Base-by-base conservation (phyloP, 1,140 invertebrate genomes). In the Bombus huntii region DNA sequence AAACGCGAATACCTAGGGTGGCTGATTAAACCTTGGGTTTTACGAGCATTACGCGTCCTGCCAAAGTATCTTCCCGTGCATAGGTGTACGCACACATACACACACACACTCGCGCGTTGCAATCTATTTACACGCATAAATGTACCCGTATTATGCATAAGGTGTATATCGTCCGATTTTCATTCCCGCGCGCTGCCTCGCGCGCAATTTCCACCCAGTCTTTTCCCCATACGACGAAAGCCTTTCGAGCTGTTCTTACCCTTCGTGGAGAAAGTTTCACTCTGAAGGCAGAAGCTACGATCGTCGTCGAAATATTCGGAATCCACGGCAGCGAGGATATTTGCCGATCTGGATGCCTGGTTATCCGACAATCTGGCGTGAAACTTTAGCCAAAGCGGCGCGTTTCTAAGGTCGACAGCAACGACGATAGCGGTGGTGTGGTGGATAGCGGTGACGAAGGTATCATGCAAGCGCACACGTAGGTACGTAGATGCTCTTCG, bases 1-100 rank as follows among this genome's bases (percentile, higher is more conserved):
- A n/a, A 59, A 5, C 25, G 47, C 53, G 65, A 57, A 47, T 25
- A 37, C 25, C 77, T 80, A 81, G 74, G 75, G 81, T 72, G 88
- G 87, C 89, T 92, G 90, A 92, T 93, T 93, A 92, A 93, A 91
- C 85, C 87, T 71, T 8, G 53, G 90, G 79, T 90, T 92, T 93
- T 92, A 92, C 81, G 86, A 72, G 90, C 82, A 92, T 92, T 92
- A 91, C 83, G 85, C 83, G 87, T 72, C 81, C 73, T 85, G 37
- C 57, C 75, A 31, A 89, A 86, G 89, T 87, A 73, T 65, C 86
- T 68, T 31, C 39, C 75, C 3, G 37, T 37, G 74, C 81, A 57
- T 72, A 83, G 83, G 37, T 84, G 77, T 34, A 44, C 80, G 59
- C 76, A 42, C 73, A 25, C 47, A n/a, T 4, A n/a, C 12, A 10